Percentiles rank a stretch among this genome's conserved stretches.
Evolutionary conservation across 2,888 invertebrate species (phyloP).

Genomic region (Linhomoeus sp.): DNA sequence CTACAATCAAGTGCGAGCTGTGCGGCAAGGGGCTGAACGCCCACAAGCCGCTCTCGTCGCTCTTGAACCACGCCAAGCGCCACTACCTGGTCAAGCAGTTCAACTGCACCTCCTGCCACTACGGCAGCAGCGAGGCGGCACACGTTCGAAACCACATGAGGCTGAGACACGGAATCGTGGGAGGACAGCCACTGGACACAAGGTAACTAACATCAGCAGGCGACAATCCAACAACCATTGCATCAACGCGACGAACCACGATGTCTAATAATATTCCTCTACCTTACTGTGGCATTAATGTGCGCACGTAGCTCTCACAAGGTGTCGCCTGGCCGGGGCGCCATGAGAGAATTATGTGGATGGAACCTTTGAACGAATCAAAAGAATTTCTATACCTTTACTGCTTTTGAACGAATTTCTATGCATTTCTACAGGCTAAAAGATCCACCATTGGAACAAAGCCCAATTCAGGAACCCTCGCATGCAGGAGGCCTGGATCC

Average conservation of each 20-base stretch:
- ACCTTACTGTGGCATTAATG: no score
- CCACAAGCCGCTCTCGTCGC: conserved; percentile 5
- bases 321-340: no score
- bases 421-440: neutral
- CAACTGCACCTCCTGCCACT: conserved; percentile 5
- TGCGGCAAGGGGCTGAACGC: conserved; percentile 1
- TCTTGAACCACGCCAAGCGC: conserved; percentile 8
- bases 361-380: no score
- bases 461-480: neutral
- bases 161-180: conserved; percentile 2
- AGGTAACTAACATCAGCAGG: neutral
- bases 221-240: neutral
- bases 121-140: conserved; percentile 6
- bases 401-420: no score
- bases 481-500: conserved; percentile 5
- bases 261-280: neutral
- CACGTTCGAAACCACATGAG: conserved; percentile 8
- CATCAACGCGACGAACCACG: neutral
- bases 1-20: conserved; percentile 3
- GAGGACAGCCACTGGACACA: conserved; percentile 2
- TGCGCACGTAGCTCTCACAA: no score
- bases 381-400: no score
- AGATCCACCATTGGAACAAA: neutral
- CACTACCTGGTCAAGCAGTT: conserved; percentile 7
- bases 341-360: no score